Evolutionary conservation across 2,888 invertebrate species (phyloP), one percentile per base, ranked within the genome.

Genomic region (Zaprionus bogoriensis): DNA sequence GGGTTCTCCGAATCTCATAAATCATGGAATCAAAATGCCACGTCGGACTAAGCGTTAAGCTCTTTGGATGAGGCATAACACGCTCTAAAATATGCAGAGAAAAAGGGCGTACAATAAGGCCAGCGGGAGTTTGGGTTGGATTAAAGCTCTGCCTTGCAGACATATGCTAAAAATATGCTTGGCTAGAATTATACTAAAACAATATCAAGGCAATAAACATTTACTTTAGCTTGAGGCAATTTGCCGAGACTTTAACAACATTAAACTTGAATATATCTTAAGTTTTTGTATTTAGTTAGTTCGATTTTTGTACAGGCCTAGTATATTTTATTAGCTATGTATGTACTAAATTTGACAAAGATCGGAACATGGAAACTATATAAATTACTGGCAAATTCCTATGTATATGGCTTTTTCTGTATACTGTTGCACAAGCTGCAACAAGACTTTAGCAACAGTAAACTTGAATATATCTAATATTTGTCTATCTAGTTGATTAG

Each of bases 11-110:
- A 75, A 58, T 59, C 70, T 77, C 86, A 80, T 80, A 80, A 80
- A 80, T 80, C 80, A 86, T 79, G 80, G 80, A 77, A 86, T 80
- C 84, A 80, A 80, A 86, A 80, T 83, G 80, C 80, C 80, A 83
- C 80, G 74, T 86, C 79, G 58, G 62, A 47, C 66, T 68, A 70
- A 67, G 80, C 83, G 83, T 65, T 79, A 80, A 80, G 86, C 86
- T 77, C 74, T 66, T 68, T 66, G 77, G 66, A 63, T 70, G 77
- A 67, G 69, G 69, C 73, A 79, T 65, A 82, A 79, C 83, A 85
- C 83, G 86, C 82, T 73, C 55, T 80, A 81, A 84, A 84, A 73
- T 80, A 69, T 85, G 65, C 66, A 55, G n/a, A 19, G 10, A 22
- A 14, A 25, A 28, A 10, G 63, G 58, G 52, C 32, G 50, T 48